Evolutionary conservation across 2,113 vertebrate genomes (phyloP), one percentile per base, ranked within the genome.

Genomic region (Notiomystis cincta): DNA sequence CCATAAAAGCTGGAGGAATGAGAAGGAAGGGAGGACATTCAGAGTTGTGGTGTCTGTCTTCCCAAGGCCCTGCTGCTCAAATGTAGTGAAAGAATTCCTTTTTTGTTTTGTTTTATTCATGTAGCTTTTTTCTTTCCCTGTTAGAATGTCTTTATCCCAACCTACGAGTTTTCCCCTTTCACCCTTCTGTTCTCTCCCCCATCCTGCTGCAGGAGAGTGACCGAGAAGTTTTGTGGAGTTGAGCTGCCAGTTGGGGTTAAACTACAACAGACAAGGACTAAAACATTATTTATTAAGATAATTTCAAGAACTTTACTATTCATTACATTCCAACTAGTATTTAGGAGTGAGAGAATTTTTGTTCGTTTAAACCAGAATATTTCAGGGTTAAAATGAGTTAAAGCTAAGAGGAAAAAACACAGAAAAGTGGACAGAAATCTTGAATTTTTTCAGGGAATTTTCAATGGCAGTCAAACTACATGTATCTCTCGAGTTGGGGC

Each of bases 141-240:
- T 45, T 35, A 18, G 69, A 73, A 22, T 45, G 30, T 48, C 47
- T 78, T 62, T 48, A 18, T 54, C 42, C 64, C 54, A 72, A 33
- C 18, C n/a, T 27, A 53, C 0, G 1, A 30, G 14, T 53, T 89
- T 72, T 73, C 31, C 89, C 44, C 22, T 91, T 69, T 53, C 33
- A 38, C 25, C 22, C 13, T 67, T 44, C 31, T 25, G 42, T 53
- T 72, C 38, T 73, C 38, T 77, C 28, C 18, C 22, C 6, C 10
- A 24, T 45, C 35, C 40, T 6, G 0, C 42, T 38, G 27, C 37
- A 61, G 40, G 22, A 69, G 7, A 48, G 7, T 21, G 19, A 40
- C 44, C 0, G 0, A 79, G 23, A 8, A 25, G 28, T 48, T 89
- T 7, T 25, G 5, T 45, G 60, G 31, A 10, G 4, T 10, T 76